These are phyloP conservation scores for Drosophila arawakana DNA, from an alignment of 1,140 invertebrate species.

Conservation along the genomic window DNA sequence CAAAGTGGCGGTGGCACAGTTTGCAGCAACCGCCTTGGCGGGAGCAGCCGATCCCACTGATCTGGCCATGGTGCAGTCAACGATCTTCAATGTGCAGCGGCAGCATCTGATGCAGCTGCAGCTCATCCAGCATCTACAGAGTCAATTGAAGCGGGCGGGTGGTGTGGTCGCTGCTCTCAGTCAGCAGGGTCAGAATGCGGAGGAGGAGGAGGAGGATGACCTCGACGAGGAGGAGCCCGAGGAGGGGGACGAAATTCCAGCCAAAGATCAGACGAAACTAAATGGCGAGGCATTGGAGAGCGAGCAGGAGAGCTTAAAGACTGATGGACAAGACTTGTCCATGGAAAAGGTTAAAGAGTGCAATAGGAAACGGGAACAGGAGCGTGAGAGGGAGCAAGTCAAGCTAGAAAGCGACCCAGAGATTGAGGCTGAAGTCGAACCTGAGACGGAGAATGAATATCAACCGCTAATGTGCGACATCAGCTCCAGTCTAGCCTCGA, in stretches of 20 bases:
- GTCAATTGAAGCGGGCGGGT: constrained; percentile 87
- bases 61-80: constrained; percentile 93
- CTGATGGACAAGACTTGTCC: constrained; percentile 50
- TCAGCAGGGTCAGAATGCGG: constrained; percentile 35
- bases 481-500: constrained; percentile 91
- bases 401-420: constrained; percentile 12
- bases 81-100: constrained; percentile 95
- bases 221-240: constrained; percentile 2
- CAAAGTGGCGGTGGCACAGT: constrained; percentile 93
- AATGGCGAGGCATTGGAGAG: constrained; percentile 30
- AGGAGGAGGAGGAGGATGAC: constrained; percentile 26
- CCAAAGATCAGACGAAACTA: constrained; percentile 3
- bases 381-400: constrained; percentile 8
- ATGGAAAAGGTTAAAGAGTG: constrained; percentile 26
- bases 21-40: constrained; percentile 92
- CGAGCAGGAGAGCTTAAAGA: constrained; percentile 70
- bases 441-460: constrained; percentile 40
- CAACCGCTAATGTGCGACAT: constrained; percentile 76
- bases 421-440: constrained; percentile 22
- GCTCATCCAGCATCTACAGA: constrained; percentile 95
- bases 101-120: constrained; percentile 97
- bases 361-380: constrained; percentile 20
- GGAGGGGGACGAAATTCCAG: constrained; percentile 12
- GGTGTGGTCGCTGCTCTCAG: constrained; percentile 60
- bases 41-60: constrained; percentile 89